Evolutionary conservation across 2,888 invertebrate genomes (phyloP).

Genomic region (Craniophora ligustri): DNA sequence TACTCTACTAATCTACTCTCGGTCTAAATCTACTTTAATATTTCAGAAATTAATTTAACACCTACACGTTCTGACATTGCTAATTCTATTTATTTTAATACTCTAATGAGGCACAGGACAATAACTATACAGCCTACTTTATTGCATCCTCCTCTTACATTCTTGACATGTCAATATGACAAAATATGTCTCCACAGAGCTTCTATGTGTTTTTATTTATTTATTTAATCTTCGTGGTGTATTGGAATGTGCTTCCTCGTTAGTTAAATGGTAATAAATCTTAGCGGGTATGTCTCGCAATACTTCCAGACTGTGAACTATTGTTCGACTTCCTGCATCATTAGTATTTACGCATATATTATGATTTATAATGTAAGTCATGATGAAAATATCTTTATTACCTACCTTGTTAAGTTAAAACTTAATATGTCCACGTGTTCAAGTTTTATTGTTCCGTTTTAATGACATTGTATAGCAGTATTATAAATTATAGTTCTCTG

Average conservation of each 20-base stretch:
- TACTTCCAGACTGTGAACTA: conserved; percentile 23
- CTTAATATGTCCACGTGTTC: no score
- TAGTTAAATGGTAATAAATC: conserved; percentile 43
- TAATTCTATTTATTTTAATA: no score
- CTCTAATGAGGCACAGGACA: neutral
- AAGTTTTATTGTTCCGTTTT: no score
- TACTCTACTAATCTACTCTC: no score
- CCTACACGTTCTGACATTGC: no score
- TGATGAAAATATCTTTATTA: conserved; percentile 6
- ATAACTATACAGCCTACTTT: neutral
- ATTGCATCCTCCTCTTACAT: conserved; percentile 8
- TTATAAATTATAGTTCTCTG: no score
- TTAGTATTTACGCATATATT: conserved; percentile 35
- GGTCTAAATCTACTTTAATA: no score
- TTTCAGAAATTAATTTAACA: no score
- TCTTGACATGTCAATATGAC: conserved; percentile 16
- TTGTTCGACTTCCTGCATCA: conserved; percentile 50
- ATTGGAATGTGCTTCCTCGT: conserved; percentile 46
- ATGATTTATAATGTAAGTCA: conserved; percentile 10
- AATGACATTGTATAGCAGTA: no score
- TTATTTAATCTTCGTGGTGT: conserved; percentile 28
- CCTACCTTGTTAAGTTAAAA: no score
- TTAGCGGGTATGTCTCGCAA: conserved; percentile 31
- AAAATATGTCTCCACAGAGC: conserved; percentile 16
- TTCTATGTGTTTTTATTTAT: conserved; percentile 23